These are phyloP conservation scores for Simalia tracyae DNA, from an alignment of 2,797 vertebrate genomes.

Conservation along the genomic window DNA sequence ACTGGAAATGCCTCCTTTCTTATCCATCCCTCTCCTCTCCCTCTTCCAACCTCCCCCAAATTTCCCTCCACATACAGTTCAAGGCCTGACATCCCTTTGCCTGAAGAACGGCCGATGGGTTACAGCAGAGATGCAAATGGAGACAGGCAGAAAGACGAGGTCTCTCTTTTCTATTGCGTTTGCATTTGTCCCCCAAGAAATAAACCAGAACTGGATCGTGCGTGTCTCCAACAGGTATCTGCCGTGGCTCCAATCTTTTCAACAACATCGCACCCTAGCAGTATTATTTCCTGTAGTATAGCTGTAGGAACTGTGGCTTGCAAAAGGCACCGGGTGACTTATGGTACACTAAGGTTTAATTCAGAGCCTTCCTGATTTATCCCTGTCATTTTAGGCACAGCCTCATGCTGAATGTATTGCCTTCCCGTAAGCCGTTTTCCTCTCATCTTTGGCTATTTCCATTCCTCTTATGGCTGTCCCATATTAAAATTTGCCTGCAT, in stretches of 20 bases:
- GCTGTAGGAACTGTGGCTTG: neutral
- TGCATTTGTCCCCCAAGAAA: neutral
- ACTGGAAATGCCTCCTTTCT: neutral
- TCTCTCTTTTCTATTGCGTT: neutral
- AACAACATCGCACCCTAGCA: neutral
- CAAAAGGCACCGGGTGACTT: neutral
- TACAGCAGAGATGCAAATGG: neutral
- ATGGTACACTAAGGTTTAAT: neutral
- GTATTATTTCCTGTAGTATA: neutral
- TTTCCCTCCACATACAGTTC: no score
- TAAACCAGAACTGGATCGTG: neutral
- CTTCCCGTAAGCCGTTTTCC: neutral
- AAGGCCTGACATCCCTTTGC: neutral
- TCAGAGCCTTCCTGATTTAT: neutral
- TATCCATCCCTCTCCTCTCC: neutral
- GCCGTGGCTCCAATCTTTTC: neutral
- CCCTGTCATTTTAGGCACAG: neutral
- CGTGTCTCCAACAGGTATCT: neutral
- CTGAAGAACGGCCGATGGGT: neutral
- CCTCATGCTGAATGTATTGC: neutral
- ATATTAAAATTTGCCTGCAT: neutral
- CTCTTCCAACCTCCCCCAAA: neutral
- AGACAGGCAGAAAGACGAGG: neutral
- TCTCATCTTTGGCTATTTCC: neutral
- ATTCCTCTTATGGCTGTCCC: neutral